Evolutionary conservation across 2,797 vertebrate genomes (phyloP), one percentile per base, ranked within the genome.

Genomic region (Thaleichthys pacificus): DNA sequence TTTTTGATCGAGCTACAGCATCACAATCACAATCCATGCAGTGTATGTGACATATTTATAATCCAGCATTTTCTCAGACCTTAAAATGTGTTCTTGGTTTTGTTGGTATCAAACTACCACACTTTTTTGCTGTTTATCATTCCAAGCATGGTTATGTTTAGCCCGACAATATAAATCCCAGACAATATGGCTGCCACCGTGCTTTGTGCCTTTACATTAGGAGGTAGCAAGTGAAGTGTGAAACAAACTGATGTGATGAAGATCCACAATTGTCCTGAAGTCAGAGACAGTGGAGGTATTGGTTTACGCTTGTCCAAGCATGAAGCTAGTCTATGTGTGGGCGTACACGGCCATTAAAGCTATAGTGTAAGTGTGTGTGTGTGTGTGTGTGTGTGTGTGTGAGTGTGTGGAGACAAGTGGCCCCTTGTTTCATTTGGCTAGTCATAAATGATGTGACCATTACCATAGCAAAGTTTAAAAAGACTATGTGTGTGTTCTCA

Each of bases 161-260:
- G 80, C 78, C 78, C 83, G 84, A 88, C 82, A 82, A 75, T 61
- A 63, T 82, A 77, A 64, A 82, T 84, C 81, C 70, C 17, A 6
- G 26, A 76, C 86, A 84, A 85, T 83, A 86, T 83, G 81, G 77
- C 86, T 77, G 72, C 76, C 79, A 70, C 56, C n/a, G 5, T 38
- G 9, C 28, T 64, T 42, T 64, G 65, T 68, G 62, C 58, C 66
- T 60, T 85, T 86, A 81, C 86, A 89, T 88, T 84, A 85, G 84
- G 85, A 87, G 83, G 84, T 72, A 86, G 85, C 77, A 83, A 91
- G 85, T 72, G 80, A 85, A 84, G 87, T 89, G 89, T 91, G 90
- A 92, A 91, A 92, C 91, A 78, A 91, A 89, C 86, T 84, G 89
- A 91, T 84, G 86, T 77, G 81, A 86, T 84, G 81, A 86, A 89